A percentile compares a stretch with the other conserved stretches of the same genome.
Evolutionary conservation across 2,888 invertebrate genomes (phyloP).

Genomic region (Drosophila borealis): DNA sequence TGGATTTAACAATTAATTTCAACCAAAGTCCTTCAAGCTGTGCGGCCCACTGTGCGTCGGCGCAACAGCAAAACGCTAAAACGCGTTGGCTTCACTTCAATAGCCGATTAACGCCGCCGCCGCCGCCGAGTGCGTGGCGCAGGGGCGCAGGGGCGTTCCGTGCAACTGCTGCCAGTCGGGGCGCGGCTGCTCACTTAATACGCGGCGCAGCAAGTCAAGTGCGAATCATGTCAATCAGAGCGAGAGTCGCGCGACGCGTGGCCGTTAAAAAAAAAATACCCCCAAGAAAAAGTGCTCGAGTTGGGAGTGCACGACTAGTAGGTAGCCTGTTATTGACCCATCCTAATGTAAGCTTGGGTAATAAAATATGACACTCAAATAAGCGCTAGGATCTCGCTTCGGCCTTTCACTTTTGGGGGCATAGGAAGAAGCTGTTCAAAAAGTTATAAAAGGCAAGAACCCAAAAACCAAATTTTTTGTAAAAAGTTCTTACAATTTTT

Average conservation of each 20-base stretch:
- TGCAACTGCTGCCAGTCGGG: neutral
- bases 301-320: too few relatives aligned
- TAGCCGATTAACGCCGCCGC: conserved; percentile 67
- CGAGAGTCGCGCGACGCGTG: conserved; percentile 36
- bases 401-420: too few relatives aligned
- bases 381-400: too few relatives aligned
- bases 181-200: conserved; percentile 59
- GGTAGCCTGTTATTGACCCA: too few relatives aligned
- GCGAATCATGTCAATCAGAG: conserved; percentile 74
- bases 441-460: too few relatives aligned
- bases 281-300: too few relatives aligned
- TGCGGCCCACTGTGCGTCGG: conserved; percentile 43
- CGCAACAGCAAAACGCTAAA: conserved; percentile 62
- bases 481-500: too few relatives aligned
- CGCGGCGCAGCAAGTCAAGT: conserved; percentile 71
- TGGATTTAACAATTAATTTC: too few relatives aligned
- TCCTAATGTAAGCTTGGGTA: too few relatives aligned
- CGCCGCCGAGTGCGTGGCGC: conserved; percentile 11
- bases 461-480: too few relatives aligned
- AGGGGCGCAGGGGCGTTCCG: conserved; percentile 44
- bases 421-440: too few relatives aligned
- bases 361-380: too few relatives aligned
- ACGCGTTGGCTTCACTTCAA: conserved; percentile 77
- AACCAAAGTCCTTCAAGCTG: neutral
- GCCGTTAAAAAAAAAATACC: conserved; percentile 39